phyloP scores from a whole-genome alignment of 2,113 vertebrate genomes.

The Cheilinus undulatus region DNA sequence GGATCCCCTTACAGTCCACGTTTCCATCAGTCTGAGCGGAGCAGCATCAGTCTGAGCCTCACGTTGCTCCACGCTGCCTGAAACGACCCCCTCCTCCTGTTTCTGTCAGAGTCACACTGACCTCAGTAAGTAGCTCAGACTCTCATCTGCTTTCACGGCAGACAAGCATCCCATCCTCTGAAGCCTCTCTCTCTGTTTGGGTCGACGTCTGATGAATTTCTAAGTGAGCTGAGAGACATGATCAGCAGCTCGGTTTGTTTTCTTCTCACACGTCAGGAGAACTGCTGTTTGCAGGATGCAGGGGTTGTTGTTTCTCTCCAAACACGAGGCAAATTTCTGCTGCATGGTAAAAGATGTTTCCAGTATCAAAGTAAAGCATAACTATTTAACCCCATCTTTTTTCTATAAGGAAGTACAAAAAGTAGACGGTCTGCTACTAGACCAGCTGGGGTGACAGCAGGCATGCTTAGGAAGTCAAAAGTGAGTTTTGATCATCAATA shows the following conservation, averaged over 20 bases:
- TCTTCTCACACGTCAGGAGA: neutral
- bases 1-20: neutral
- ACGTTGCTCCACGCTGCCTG: neutral
- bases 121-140: neutral
- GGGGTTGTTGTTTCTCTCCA: no score
- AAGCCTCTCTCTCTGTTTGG: neutral
- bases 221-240: neutral
- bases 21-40: neutral
- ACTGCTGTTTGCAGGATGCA: no score
- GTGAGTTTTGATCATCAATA: no score
- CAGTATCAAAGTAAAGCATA: no score
- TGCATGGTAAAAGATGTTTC: no score
- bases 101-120: conserved; percentile 9
- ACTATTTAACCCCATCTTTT: no score
- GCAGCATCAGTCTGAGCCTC: neutral
- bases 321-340: no score
- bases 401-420: no score
- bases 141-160: conserved; percentile 8
- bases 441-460: no score
- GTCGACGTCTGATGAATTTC: neutral
- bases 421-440: no score
- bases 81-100: neutral
- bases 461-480: no score
- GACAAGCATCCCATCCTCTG: neutral
- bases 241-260: neutral